Evolutionary conservation across 2,797 vertebrate species (phyloP).

Genomic region (Lateolabrax maculatus): DNA sequence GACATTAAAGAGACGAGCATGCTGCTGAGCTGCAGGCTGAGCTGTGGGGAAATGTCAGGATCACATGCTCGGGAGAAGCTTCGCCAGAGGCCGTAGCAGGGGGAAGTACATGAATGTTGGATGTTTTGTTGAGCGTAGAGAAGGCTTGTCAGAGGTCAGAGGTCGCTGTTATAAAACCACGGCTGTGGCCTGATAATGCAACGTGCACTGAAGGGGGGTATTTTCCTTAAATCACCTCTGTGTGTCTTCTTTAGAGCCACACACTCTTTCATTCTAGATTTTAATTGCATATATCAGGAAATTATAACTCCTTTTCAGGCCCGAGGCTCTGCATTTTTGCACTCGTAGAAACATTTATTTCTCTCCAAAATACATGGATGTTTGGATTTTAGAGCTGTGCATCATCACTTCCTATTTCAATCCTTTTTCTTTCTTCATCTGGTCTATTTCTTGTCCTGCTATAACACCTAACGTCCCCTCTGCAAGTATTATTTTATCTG

Average conservation of each 20-base stretch:
- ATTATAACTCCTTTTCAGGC: background rate
- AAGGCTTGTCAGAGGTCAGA: slow-evolving; percentile 28
- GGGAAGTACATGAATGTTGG: background rate
- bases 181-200: background rate
- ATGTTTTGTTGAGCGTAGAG: background rate
- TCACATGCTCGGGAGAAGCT: slow-evolving; percentile 44
- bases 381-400: too few relatives aligned
- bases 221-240: background rate
- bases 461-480: too few relatives aligned
- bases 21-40: slow-evolving; percentile 34
- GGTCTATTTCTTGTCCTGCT: too few relatives aligned
- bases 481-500: too few relatives aligned
- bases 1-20: slow-evolving; percentile 54
- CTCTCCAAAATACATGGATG: too few relatives aligned
- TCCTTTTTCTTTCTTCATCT: too few relatives aligned
- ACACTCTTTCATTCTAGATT: background rate
- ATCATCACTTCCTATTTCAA: too few relatives aligned
- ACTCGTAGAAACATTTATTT: too few relatives aligned
- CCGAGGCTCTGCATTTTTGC: too few relatives aligned
- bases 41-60: slow-evolving; percentile 62
- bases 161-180: slow-evolving; percentile 25
- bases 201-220: background rate
- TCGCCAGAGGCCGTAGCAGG: slow-evolving; percentile 2
- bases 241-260: background rate
- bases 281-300: background rate